Evolutionary conservation across 2,113 vertebrate species (phyloP).

Genomic region (Cryptomyrus ogoouensis): DNA sequence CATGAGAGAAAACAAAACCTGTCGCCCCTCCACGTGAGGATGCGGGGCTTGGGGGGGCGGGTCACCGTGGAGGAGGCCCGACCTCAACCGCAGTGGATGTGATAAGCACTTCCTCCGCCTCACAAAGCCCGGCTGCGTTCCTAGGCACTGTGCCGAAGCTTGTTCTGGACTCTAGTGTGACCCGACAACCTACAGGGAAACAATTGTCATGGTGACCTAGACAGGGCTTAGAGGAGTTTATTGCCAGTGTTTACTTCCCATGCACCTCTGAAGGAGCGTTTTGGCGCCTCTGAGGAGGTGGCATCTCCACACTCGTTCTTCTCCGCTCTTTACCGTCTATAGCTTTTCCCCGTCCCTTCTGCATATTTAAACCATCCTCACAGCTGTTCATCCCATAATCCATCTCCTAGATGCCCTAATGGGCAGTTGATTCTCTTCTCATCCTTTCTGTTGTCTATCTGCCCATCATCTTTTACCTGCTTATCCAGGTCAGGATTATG

Average conservation of each 20-base stretch:
- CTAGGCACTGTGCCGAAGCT: background rate
- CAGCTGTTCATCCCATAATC: background rate
- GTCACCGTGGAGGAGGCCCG: background rate
- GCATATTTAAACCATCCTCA: background rate
- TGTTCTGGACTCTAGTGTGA: slow-evolving; percentile 12
- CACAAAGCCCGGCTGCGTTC: background rate
- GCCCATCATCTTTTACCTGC: background rate
- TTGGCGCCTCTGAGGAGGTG: background rate
- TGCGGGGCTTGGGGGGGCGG: background rate
- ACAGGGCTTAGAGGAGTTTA: slow-evolving; percentile 3
- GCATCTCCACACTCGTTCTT: background rate
- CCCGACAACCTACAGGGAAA: slow-evolving; percentile 15
- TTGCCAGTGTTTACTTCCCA: slow-evolving; percentile 22
- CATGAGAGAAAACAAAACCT: background rate
- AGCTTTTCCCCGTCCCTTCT: background rate
- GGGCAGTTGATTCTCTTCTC: background rate
- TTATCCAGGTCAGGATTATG: background rate
- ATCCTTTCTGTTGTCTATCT: background rate
- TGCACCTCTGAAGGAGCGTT: slow-evolving; percentile 19
- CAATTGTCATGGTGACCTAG: slow-evolving; percentile 22
- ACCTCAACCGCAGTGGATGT: slow-evolving; percentile 7
- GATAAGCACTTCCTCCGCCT: slow-evolving; percentile 22
- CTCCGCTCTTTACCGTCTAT: background rate
- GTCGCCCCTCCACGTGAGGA: background rate
- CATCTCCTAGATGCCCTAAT: background rate